Evolutionary conservation across 2,797 vertebrate genomes (phyloP), one percentile per base, ranked within the genome.

Genomic region (Meriones psammophilus): DNA sequence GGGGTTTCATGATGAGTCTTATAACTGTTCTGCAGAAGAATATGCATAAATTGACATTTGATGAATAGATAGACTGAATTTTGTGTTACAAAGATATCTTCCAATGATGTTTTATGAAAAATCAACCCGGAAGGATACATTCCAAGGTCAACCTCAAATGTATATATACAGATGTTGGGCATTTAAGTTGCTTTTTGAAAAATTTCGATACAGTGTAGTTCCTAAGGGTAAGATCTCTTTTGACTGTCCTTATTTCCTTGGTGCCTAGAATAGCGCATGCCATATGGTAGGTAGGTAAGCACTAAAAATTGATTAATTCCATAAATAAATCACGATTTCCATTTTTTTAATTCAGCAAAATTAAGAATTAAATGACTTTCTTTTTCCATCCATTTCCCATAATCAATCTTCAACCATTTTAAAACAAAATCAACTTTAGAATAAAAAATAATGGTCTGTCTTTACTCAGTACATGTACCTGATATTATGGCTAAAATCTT

Each of bases 1-100:
- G 94, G 81, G 80, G 92, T 97, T 98, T 97, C 62, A 92, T 87
- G 94, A 87, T 69, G 79, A 80, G 74, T 92, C 71, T 96, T 90
- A 86, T 50, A 96, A 85, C 12, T 71, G 76, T 90, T 50, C 26
- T 79, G 60, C 12, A 94, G 54, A 94, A 95, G 71, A 96, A 36
- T 30, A 78, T 36, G 80, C 4, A 83, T 81, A 93, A 88, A 54
- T 42, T 89, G 71, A 92, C 28, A 92, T 89, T 92, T 94, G 60
- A 68, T 90, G 20, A 64, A 85, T 58, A 92, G 33, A 93, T 88
- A 50, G 68, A 42, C n/a, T 89, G 62, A 83, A 88, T 62, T 46
- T 88, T 93, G 94, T 26, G 78, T 88, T 58, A 62, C 83, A 74
- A 36, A 62, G 42, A 28, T 93, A 22, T 77, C 58, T 84, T 79